Evolutionary conservation across 1,140 invertebrate species (phyloP).

Genomic region (Portunus trituberculatus): DNA sequence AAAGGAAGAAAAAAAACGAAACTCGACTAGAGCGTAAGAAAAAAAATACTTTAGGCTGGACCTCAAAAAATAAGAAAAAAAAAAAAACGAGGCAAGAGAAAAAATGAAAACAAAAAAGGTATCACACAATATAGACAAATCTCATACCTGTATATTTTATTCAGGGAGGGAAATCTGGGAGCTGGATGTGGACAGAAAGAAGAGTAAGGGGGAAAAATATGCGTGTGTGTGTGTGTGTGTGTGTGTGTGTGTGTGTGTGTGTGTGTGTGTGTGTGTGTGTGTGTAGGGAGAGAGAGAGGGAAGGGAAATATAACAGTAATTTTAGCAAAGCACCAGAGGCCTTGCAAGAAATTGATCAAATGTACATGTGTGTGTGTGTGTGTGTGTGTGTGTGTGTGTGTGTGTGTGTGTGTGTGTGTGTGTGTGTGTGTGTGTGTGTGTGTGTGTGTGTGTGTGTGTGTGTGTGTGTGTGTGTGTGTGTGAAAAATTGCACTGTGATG

Average conservation of each 20-base stretch:
- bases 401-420: constrained; percentile 56
- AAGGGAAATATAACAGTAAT: not conserved
- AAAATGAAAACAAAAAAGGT: not conserved
- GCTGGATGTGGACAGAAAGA: not conserved
- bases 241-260: constrained; percentile 20
- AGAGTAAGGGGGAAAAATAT: not conserved
- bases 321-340: not conserved
- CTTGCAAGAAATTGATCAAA: constrained; percentile 26
- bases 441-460: constrained; percentile 31
- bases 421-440: constrained; percentile 36
- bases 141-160: not conserved
- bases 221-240: constrained; percentile 31
- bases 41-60: no score
- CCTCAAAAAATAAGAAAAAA: no score
- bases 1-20: not conserved
- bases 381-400: constrained; percentile 56
- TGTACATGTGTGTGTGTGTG: constrained; percentile 50
- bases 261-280: not conserved
- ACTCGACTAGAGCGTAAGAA: not conserved
- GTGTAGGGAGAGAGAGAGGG: not conserved
- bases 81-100: not conserved
- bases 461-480: constrained; percentile 29
- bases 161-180: not conserved
- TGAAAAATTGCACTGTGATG: not conserved
- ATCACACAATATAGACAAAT: not conserved